phyloP scores from a whole-genome alignment of 2,113 vertebrate species.

The Sander vitreus region DNA sequence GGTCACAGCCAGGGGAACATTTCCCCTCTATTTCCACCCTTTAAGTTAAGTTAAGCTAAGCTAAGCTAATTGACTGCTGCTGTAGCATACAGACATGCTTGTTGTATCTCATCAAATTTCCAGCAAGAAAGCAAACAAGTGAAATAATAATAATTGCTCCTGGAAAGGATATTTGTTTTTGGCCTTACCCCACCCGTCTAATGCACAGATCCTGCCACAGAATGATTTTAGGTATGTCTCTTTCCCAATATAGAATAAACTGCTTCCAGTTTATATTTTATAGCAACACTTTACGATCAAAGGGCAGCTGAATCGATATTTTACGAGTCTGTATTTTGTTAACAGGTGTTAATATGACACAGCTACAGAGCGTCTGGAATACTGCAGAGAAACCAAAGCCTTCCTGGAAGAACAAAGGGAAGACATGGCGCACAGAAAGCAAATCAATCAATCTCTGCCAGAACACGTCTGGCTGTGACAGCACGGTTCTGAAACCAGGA shows the following conservation, averaged over 20 bases:
- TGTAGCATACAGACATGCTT: neutral
- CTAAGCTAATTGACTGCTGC: neutral
- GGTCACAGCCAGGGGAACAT: neutral
- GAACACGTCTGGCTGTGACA: slow-evolving; percentile 74
- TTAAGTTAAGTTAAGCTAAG: neutral
- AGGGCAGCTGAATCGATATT: slow-evolving; percentile 57
- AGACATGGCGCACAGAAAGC: slow-evolving; percentile 56
- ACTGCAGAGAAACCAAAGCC: slow-evolving; percentile 64
- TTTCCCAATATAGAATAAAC: slow-evolving; percentile 33
- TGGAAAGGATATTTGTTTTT: slow-evolving; percentile 6
- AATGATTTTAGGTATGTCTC: slow-evolving; percentile 9
- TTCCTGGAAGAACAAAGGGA: slow-evolving; percentile 67
- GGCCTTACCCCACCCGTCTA: neutral
- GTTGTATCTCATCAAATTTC: neutral
- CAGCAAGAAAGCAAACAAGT: neutral
- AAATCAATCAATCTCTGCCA: slow-evolving; percentile 77
- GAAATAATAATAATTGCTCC: slow-evolving; percentile 13
- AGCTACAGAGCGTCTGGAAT: slow-evolving; percentile 48
- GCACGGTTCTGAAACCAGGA: slow-evolving; percentile 71
- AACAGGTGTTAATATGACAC: slow-evolving; percentile 80
- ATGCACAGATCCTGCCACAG: neutral
- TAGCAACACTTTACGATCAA: slow-evolving; percentile 53
- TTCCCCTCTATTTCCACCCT: neutral
- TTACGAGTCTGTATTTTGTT: slow-evolving; percentile 68
- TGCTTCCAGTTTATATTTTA: slow-evolving; percentile 48